Conservation (phyloP, 2,113 vertebrate genomes). For the Apaloderma vittatum region DNA sequence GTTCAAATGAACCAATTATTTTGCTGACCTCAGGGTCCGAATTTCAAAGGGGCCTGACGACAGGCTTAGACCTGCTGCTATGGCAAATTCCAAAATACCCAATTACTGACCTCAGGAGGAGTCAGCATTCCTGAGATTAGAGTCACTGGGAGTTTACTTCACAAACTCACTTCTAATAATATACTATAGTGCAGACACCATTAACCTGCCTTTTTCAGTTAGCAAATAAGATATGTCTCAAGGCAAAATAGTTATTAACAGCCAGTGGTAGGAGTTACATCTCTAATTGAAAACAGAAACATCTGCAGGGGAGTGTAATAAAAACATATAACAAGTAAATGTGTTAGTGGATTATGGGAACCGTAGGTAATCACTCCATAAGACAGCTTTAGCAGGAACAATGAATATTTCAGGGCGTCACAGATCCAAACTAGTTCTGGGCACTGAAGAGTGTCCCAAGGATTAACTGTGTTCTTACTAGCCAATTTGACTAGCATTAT, state of each 20-base stretch:
- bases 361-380: conserved; percentile 35
- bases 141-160: conserved; percentile 87
- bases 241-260: conserved; percentile 83
- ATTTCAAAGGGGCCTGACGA: conserved; percentile 84
- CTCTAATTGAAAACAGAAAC: conserved; percentile 85
- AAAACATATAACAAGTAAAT: conserved; percentile 54
- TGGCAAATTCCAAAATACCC: conserved; percentile 80
- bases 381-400: conserved; percentile 32
- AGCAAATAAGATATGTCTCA: conserved; percentile 79
- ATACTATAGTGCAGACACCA: conserved; percentile 78
- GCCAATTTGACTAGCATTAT: background rate
- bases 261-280: conserved; percentile 71
- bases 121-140: conserved; percentile 90
- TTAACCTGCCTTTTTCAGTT: conserved; percentile 86
- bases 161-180: conserved; percentile 87
- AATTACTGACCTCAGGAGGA: conserved; percentile 89
- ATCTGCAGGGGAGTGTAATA: conserved; percentile 72
- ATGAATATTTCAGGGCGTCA: conserved; percentile 18
- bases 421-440: background rate
- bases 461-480: conserved; percentile 37
- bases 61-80: conserved; percentile 89
- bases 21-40: conserved; percentile 80
- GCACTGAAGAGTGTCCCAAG: background rate
- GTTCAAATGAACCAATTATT: conserved; percentile 83
- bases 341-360: conserved; percentile 31